phyloP scores from a whole-genome alignment of 2,797 vertebrate species.

The Gymnocypris eckloni region DNA sequence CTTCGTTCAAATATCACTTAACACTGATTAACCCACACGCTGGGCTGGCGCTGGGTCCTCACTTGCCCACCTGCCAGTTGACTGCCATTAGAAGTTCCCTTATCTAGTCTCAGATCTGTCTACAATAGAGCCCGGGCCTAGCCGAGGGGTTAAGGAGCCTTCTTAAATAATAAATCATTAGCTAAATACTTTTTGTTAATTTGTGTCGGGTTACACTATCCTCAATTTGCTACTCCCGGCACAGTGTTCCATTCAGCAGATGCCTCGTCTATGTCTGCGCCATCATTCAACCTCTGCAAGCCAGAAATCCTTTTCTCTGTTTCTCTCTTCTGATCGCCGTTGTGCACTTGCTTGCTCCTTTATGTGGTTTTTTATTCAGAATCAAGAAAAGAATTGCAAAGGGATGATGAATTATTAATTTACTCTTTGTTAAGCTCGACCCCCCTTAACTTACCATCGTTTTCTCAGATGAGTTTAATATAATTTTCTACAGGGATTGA shows the following conservation, averaged over 20 bases:
- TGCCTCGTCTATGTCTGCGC: conserved; percentile 49
- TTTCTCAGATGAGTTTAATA: background rate
- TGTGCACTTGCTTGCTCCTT: background rate
- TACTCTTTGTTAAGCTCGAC: background rate
- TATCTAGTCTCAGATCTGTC: conserved; percentile 80
- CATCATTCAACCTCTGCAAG: conserved; percentile 59
- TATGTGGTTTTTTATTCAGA: conserved; percentile 9
- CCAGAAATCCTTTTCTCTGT: conserved; percentile 53
- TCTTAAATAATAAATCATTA: conserved; percentile 87
- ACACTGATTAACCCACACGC: conserved; percentile 83
- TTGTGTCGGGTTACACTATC: conserved; percentile 85
- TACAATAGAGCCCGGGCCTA: conserved; percentile 75
- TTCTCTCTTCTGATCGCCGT: conserved; percentile 39
- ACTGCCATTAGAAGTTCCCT: conserved; percentile 81
- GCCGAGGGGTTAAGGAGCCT: conserved; percentile 71
- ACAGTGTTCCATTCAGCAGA: conserved; percentile 47
- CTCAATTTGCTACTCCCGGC: conserved; percentile 77
- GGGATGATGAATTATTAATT: background rate
- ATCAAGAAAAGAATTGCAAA: conserved; percentile 31
- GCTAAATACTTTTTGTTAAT: conserved; percentile 85
- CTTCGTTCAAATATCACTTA: conserved; percentile 80
- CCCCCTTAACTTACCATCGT: background rate
- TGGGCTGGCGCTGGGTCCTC: conserved; percentile 57
- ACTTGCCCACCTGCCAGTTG: conserved; percentile 82
- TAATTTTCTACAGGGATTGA: background rate